Conservation (phyloP, 1,140 invertebrate genomes). For the Pinna nobilis region DNA sequence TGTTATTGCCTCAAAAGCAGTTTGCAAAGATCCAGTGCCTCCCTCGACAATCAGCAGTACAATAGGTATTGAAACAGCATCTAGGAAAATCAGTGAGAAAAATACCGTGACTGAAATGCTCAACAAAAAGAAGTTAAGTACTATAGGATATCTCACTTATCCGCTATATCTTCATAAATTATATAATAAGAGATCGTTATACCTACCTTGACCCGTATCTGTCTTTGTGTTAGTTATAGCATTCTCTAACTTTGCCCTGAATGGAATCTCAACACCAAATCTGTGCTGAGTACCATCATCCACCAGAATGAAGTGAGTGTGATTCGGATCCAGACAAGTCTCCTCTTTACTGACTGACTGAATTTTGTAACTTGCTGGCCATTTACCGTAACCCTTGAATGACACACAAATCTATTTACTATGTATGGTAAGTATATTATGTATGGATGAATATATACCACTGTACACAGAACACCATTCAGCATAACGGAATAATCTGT, state of each 20-base stretch:
- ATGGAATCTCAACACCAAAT: conserved; percentile 71
- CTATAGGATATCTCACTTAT: no score
- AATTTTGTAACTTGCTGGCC: conserved; percentile 66
- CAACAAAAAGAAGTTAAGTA: no score
- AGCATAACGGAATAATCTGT: no score
- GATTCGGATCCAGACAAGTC: conserved; percentile 74
- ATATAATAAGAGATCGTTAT: neutral
- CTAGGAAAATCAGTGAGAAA: no score
- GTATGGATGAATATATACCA: no score
- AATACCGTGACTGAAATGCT: no score
- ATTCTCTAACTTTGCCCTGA: conserved; percentile 69
- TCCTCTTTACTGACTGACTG: conserved; percentile 39
- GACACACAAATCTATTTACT: no score
- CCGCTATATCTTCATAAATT: no score
- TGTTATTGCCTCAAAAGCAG: conserved; percentile 67
- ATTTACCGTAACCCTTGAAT: conserved; percentile 37
- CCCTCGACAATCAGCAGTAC: conserved; percentile 73
- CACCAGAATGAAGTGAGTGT: conserved; percentile 76
- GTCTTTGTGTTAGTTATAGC: conserved; percentile 63
- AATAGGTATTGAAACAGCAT: conserved; percentile 53
- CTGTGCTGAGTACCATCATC: conserved; percentile 73
- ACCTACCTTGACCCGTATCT: conserved; percentile 52
- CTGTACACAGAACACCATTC: no score
- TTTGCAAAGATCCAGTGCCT: conserved; percentile 71
- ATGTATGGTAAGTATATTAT: no score